Base-by-base conservation (phyloP, 2,113 vertebrate genomes). In the Pontoporia blainvillei region DNA sequence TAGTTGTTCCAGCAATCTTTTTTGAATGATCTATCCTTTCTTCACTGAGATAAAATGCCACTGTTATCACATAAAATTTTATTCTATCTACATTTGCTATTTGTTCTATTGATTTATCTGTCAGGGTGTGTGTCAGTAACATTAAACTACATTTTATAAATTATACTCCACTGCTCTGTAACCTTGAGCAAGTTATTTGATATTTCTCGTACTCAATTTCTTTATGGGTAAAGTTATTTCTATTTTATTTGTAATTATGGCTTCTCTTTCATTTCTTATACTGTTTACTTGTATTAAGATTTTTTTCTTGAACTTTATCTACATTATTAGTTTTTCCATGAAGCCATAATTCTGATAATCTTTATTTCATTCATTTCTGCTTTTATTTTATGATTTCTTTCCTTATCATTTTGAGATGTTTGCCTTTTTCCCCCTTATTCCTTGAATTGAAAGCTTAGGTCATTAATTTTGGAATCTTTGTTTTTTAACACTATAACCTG, bases 331-430 rank as follows among this genome's bases (percentile, higher is more conserved):
- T 64, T 86, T 93, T 90, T 66, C 57, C 34, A 72, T 49, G 27
- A 91, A 62, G 10, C 2, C 12, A 36, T 88, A 46, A 5, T 88
- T 96, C 54, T 86, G 46, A 73, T 73, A 49, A 67, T 75, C 64
- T 78, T 81, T 89, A 64, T 81, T 96, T 75, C 36, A 86, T 81
- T 90, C 36, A 81, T 86, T 90, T 95, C 57, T 92, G 41, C 46
- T 95, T 88, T 91, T 57, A 59, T 67, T 75, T 95, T 86, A n/a
- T 95, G 11, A 57, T 93, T 73, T 72, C 34, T 17, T 62, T 69
- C 31, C 31, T 79, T 76, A 23, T 25, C 46, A 75, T 59, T 66
- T 85, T 85, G 31, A 11, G 27, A 27, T 15, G 20, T 5, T 88
- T 95, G 52, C 39, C 67, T 8, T 89, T 39, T 71, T 10, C 8